These are phyloP conservation scores for Chloromyia formosa DNA, from an alignment of 2,888 invertebrate species.

Conservation along the genomic window DNA sequence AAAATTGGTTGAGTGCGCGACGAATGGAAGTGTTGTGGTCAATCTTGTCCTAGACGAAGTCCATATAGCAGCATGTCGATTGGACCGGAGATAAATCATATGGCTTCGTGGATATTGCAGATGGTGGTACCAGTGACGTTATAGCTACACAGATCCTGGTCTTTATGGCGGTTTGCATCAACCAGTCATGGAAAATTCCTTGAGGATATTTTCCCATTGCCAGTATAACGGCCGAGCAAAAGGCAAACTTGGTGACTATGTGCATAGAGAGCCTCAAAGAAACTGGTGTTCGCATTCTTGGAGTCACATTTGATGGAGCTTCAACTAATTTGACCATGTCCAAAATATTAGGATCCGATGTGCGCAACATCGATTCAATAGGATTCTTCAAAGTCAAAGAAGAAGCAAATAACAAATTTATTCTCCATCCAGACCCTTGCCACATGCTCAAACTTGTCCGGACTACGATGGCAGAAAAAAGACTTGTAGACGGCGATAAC, in stretches of 20 bases:
- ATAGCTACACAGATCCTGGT: constrained; percentile 9
- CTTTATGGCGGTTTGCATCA: constrained; percentile 3
- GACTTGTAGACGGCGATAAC: constrained; percentile 18
- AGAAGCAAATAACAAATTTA: not conserved
- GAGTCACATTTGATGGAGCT: constrained; percentile 34
- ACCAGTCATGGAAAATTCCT: constrained; percentile 39
- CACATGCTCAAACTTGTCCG: not conserved
- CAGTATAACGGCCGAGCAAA: constrained; percentile 11
- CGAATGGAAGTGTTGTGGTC: constrained; percentile 21
- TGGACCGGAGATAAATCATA: constrained; percentile 10
- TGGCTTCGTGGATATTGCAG: constrained; percentile 27
- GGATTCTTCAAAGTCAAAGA: not conserved
- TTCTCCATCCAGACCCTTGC: not conserved
- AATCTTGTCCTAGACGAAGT: constrained; percentile 35
- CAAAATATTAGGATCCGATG: constrained; percentile 22
- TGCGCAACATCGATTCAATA: not conserved
- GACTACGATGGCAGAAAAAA: not conserved
- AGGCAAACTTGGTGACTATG: not conserved
- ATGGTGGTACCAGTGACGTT: not conserved
- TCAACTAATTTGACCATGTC: constrained; percentile 5
- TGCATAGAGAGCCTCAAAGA: not conserved
- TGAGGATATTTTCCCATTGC: constrained; percentile 26
- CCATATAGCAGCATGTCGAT: constrained; percentile 31
- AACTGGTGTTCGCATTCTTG: constrained; percentile 5
- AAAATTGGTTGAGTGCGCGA: too few relatives aligned